These are phyloP conservation scores for Aurelia aurita complex sp. Pacific DNA, from an alignment of 30 jellyfish, hydroid and myxozoan genomes.

Conservation along the genomic window DNA sequence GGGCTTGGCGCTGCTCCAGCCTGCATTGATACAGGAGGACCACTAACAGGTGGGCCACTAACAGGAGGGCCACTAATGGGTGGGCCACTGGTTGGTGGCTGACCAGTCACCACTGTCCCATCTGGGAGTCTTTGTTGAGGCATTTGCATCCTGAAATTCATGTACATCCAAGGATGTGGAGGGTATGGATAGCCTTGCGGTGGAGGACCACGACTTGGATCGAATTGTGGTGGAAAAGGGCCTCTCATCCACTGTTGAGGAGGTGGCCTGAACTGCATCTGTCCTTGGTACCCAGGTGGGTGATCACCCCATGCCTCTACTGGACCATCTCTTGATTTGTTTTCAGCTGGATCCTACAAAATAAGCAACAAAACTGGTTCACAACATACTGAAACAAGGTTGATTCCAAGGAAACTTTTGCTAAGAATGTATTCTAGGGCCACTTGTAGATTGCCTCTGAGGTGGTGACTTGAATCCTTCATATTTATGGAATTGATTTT, in stretches of 20 bases:
- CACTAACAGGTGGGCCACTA: conserved; percentile 1
- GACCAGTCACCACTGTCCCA: not conserved
- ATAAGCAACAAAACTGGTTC: not conserved
- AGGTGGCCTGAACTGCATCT: conserved; percentile 56
- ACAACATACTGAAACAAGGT: too few relatives aligned
- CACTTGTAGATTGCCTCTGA: too few relatives aligned
- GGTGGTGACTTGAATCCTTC: too few relatives aligned
- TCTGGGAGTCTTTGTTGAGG: conserved; percentile 41
- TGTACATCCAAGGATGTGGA: too few relatives aligned
- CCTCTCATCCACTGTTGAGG: conserved; percentile 66
- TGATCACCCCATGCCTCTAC: conserved; percentile 67
- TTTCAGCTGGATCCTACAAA: conserved; percentile 41
- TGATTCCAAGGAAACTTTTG: too few relatives aligned
- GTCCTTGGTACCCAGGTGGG: conserved; percentile 69
- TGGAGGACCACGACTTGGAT: not conserved
- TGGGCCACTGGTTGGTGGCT: conserved; percentile 10
- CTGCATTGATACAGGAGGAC: not conserved
- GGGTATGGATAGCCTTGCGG: conserved; percentile 6
- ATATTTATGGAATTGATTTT: too few relatives aligned
- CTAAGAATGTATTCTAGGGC: too few relatives aligned
- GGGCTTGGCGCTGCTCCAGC: not conserved
- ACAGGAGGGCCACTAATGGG: conserved; percentile 3
- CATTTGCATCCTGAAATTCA: conserved; percentile 24
- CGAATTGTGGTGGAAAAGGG: conserved; percentile 33
- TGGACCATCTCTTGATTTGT: conserved; percentile 30